Evolutionary conservation across 1,140 invertebrate genomes (phyloP).

Genomic region (Caenorhabditis tropicalis): DNA sequence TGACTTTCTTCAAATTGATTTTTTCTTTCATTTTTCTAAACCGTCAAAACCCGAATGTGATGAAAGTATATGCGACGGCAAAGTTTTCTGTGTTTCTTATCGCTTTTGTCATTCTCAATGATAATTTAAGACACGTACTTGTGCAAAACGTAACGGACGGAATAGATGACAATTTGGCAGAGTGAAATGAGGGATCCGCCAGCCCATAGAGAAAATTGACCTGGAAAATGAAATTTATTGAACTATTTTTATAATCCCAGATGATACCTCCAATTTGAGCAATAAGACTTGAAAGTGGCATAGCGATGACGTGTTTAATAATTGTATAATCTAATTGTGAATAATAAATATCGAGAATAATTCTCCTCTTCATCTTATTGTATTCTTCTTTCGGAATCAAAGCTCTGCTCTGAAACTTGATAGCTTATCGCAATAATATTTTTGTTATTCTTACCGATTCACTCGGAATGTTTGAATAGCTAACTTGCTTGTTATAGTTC

Average conservation of each 20-base stretch:
- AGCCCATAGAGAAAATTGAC: slow-evolving; percentile 68
- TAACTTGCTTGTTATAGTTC: slow-evolving; percentile 63
- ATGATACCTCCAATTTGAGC: slow-evolving; percentile 66
- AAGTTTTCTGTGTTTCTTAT: not conserved
- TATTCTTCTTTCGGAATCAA: not conserved
- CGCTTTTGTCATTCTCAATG: slow-evolving; percentile 6
- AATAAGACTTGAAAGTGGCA: slow-evolving; percentile 62
- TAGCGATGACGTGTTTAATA: slow-evolving; percentile 64
- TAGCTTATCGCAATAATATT: not conserved
- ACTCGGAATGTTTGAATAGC: slow-evolving; percentile 62
- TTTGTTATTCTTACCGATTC: slow-evolving; percentile 41
- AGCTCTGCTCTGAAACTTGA: slow-evolving; percentile 5
- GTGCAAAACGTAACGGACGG: not conserved
- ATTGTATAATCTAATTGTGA: slow-evolving; percentile 63
- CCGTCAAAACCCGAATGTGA: slow-evolving; percentile 4
- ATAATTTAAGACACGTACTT: slow-evolving; percentile 40
- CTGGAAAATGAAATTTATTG: slow-evolving; percentile 48
- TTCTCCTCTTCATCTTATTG: not conserved
- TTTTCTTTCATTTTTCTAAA: not conserved
- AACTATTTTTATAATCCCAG: slow-evolving; percentile 29
- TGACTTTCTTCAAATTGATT: not conserved
- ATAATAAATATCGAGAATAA: slow-evolving; percentile 54
- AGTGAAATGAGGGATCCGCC: slow-evolving; percentile 66
- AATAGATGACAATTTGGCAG: slow-evolving; percentile 62
- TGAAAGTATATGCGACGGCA: not conserved